Evolutionary conservation across 2,797 vertebrate species (phyloP).

Genomic region (Siniperca obscura): DNA sequence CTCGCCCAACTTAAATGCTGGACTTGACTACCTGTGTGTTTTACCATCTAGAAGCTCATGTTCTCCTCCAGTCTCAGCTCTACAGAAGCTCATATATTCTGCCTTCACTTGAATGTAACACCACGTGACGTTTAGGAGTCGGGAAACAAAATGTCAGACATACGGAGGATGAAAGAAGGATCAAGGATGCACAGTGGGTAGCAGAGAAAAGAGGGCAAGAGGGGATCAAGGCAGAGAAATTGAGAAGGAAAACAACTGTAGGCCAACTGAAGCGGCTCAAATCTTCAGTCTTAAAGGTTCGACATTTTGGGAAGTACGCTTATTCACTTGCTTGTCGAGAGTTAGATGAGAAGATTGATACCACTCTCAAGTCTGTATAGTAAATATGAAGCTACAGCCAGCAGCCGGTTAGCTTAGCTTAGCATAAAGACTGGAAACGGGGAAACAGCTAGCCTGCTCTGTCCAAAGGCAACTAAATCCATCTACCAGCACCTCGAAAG

Average conservation of each 20-base stretch:
- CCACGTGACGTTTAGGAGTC: constrained; percentile 1
- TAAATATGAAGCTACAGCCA: not conserved
- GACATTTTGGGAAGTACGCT: not conserved
- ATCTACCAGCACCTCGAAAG: no score
- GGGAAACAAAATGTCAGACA: not conserved
- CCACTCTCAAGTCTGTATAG: no score
- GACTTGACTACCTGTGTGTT: constrained; percentile 26
- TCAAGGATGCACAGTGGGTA: constrained; percentile 4
- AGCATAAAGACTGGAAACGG: not conserved
- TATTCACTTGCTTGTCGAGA: not conserved
- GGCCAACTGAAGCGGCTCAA: not conserved
- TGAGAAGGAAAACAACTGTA: constrained; percentile 14
- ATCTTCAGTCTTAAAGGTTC: not conserved
- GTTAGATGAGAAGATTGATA: not conserved
- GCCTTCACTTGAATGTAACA: not conserved
- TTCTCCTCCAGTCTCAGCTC: not conserved
- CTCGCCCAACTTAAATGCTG: constrained; percentile 42
- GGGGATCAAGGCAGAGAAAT: not conserved
- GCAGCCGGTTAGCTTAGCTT: not conserved
- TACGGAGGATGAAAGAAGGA: constrained; percentile 8
- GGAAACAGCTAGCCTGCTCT: no score
- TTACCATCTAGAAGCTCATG: not conserved
- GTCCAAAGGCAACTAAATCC: no score
- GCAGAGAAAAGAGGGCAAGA: constrained; percentile 13
- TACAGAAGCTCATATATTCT: constrained; percentile 2